Base-by-base conservation (phyloP, 1,140 invertebrate genomes). In the Littorina saxatilis region DNA sequence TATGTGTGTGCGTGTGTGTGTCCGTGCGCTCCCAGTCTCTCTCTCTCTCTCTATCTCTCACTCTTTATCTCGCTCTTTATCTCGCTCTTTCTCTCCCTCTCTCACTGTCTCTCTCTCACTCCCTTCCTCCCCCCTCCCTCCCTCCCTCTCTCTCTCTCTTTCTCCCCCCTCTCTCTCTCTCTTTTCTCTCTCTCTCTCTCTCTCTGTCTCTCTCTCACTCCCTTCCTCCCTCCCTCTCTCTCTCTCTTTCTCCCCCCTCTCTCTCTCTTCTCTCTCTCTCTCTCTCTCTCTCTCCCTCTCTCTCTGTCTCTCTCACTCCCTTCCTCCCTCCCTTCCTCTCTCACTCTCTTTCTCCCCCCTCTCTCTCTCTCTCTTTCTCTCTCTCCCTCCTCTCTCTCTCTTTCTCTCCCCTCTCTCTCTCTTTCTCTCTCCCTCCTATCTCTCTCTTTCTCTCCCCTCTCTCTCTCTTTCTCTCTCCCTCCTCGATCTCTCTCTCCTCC, bases 191-290 rank as follows among this genome's bases (percentile, higher is more conserved):
- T 23, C 37, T 2, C 35, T 70, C 29, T 17, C 39, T 29, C n/a
- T 29, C 27, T 50, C 70, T 17, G 23, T n/a, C n/a, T n/a, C n/a
- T n/a, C n/a, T n/a, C n/a, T n/a, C n/a, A n/a, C n/a, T n/a, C n/a
- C n/a, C n/a, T 70, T 23, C 40, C 20, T 39, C 29, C 61, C 27
- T 15, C 39, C 32, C 35, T 40, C 9, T 39, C 43, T 40, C 61
- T 79, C 29, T 3, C 5, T 66, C 77, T 63, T 39, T 27, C 52
- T 55, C 75, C 55, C 39, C 27, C 43, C 27, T 29, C 43, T 63
- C 55, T 20, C 58, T 55, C 40, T 78, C 37, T 43, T 43, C 35
- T 74, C n/a, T n/a, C 5, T 74, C 37, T 74, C n/a, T n/a, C 47
- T 74, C 39, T 43, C 47, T 47, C 47, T 43, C 39, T 43, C 47